Conservation (phyloP, 2,113 vertebrate genomes). For the Phocoena sinus region DNA sequence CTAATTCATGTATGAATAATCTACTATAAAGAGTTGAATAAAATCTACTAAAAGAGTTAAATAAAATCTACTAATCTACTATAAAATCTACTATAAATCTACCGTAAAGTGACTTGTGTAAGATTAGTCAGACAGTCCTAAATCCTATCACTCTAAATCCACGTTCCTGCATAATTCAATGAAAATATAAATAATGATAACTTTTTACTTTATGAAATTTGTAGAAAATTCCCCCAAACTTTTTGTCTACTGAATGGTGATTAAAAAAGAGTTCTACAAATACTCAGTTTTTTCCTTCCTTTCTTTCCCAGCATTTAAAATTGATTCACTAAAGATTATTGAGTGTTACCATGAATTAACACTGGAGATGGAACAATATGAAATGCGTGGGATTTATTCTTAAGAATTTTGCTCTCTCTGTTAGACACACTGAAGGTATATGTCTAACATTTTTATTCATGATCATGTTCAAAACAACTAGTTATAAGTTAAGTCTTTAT, state of each 20-base stretch:
- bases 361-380: background rate
- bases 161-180: background rate
- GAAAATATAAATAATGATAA: background rate
- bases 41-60: too few species aligned
- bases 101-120: background rate
- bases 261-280: background rate
- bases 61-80: too few species aligned
- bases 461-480: background rate
- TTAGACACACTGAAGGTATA: background rate
- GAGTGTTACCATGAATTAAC: background rate
- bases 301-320: background rate
- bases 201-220: background rate
- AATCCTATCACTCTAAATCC: background rate
- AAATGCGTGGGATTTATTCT: background rate
- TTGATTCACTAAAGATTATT: background rate
- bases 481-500: background rate
- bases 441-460: background rate
- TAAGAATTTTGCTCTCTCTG: background rate
- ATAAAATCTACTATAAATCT: background rate
- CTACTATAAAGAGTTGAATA: background rate
- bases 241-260: background rate
- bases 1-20: background rate
- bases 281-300: background rate
- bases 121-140: background rate
- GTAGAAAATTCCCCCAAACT: background rate